Percentiles rank a stretch among this genome's conserved stretches.
Conservation (phyloP, 2,797 vertebrate species). For the Lepilemur ruficaudatus region DNA sequence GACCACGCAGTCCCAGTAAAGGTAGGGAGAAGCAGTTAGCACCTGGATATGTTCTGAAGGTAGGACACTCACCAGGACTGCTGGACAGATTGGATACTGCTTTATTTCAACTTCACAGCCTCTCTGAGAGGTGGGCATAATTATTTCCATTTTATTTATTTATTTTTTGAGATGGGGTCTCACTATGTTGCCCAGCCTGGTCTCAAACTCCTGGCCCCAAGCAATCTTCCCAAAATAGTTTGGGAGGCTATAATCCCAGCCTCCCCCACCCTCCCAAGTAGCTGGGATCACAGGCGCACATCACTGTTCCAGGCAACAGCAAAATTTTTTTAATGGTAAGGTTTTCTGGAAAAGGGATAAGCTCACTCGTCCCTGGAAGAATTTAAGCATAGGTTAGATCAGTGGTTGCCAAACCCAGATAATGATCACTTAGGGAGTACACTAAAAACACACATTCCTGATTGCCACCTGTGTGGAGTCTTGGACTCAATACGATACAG, state of each 20-base stretch:
- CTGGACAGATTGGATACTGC: rapidly evolving
- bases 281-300: not conserved
- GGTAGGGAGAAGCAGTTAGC: rapidly evolving
- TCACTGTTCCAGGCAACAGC: not conserved
- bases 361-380: not conserved
- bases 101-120: too few relatives aligned
- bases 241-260: not conserved
- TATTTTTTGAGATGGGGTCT: not conserved
- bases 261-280: not conserved
- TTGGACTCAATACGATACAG: not conserved
- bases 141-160: not conserved
- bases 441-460: not conserved
- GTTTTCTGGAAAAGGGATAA: not conserved
- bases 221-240: not conserved
- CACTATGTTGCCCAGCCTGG: not conserved
- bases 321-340: not conserved
- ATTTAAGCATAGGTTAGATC: not conserved
- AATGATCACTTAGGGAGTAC: not conserved
- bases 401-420: not conserved
- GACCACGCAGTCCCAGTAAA: rapidly evolving
- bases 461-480: not conserved
- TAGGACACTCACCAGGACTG: not conserved
- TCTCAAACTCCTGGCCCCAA: not conserved
- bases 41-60: not conserved
- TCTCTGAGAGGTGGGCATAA: not conserved